phyloP scores from a whole-genome alignment of 2,888 invertebrate species.

The Caradrina clavipalpis region DNA sequence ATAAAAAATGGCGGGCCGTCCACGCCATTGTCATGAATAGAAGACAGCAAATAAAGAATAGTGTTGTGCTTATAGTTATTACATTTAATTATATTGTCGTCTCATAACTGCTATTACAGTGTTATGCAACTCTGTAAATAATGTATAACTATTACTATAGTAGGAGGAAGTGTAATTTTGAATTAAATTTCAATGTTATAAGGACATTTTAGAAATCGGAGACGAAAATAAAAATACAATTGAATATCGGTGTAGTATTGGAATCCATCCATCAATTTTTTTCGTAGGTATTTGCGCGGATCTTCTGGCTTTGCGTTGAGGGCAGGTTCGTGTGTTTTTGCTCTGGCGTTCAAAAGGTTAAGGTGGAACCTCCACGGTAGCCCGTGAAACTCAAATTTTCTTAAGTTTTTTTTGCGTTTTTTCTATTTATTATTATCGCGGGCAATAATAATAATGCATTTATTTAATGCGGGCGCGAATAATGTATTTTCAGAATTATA shows the following conservation, averaged over 20 bases:
- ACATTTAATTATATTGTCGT: no score
- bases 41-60: slow-evolving; percentile 10
- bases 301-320: slow-evolving; percentile 21
- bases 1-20: slow-evolving; percentile 28
- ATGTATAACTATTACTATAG: slow-evolving; percentile 26
- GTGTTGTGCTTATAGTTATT: no score
- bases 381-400: no score
- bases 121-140: slow-evolving; percentile 17
- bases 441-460: no score
- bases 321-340: slow-evolving; percentile 17
- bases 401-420: no score
- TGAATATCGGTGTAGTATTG: slow-evolving; percentile 16
- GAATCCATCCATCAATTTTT: slow-evolving; percentile 26
- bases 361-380: no score
- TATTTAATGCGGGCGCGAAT: no score
- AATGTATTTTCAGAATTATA: no score
- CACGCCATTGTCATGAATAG: slow-evolving; percentile 1
- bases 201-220: slow-evolving; percentile 22
- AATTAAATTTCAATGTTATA: slow-evolving; percentile 30
- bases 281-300: slow-evolving; percentile 28
- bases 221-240: slow-evolving; percentile 25
- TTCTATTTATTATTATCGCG: no score
- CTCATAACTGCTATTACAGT: slow-evolving; percentile 9
- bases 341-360: slow-evolving; percentile 2
- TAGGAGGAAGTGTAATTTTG: slow-evolving; percentile 23